These are phyloP conservation scores for Papilio machaon DNA, from an alignment of 1,140 invertebrate species.

Conservation along the genomic window DNA sequence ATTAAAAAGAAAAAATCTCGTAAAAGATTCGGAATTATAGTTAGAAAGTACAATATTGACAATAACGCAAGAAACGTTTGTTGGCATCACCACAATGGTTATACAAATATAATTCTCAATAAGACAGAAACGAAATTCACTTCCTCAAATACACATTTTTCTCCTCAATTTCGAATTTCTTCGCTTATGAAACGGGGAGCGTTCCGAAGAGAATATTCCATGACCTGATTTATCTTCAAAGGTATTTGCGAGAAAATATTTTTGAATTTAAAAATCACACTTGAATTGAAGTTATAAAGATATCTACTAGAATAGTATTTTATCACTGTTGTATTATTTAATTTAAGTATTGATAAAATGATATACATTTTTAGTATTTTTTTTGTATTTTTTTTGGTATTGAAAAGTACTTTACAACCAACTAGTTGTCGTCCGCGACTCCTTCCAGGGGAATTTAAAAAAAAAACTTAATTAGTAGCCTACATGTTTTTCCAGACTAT, in stretches of 20 bases:
- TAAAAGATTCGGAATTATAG: neutral
- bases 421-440: too few relatives aligned
- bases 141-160: neutral
- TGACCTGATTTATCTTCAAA: conserved; percentile 20
- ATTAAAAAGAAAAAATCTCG: neutral
- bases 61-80: neutral
- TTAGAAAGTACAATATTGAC: neutral
- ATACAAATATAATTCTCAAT: neutral
- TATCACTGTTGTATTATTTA: neutral
- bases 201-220: conserved; percentile 10
- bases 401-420: too few relatives aligned
- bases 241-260: neutral
- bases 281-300: neutral
- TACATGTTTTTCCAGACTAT: too few relatives aligned
- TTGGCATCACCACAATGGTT: neutral
- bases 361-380: too few relatives aligned
- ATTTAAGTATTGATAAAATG: neutral
- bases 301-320: neutral
- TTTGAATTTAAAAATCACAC: neutral
- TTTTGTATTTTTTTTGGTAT: too few relatives aligned
- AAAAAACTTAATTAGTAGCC: too few relatives aligned
- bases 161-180: conserved; percentile 14
- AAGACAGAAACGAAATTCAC: neutral
- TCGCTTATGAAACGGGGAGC: conserved; percentile 10
- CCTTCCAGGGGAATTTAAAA: too few relatives aligned